Evolutionary conservation across 2,113 vertebrate genomes (phyloP).

Genomic region (Gnathonemus echidnorhynchus): DNA sequence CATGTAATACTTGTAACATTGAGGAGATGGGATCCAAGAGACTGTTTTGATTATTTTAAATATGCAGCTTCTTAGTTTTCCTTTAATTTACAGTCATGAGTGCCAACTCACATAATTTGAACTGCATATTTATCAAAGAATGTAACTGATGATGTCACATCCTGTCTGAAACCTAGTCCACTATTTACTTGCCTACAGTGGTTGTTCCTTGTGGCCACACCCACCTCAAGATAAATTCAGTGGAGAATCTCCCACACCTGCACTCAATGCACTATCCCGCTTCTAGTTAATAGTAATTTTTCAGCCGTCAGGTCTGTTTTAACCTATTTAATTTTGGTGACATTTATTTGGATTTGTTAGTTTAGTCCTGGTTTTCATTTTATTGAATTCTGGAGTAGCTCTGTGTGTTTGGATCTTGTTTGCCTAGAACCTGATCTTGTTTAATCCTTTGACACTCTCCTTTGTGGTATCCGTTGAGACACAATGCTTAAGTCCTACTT

Average conservation of each 20-base stretch:
- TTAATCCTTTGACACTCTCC: not conserved
- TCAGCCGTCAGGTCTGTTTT: not conserved
- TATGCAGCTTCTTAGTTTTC: not conserved
- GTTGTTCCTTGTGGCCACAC: not conserved
- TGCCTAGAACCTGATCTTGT: not conserved
- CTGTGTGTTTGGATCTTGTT: not conserved
- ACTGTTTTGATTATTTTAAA: not conserved
- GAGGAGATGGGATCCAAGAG: not conserved
- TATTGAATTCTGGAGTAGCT: not conserved
- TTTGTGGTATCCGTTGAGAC: not conserved
- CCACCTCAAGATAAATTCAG: not conserved
- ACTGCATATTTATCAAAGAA: not conserved
- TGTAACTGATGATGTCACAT: not conserved
- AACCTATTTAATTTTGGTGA: not conserved
- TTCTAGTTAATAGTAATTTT: not conserved
- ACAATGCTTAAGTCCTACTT: not conserved
- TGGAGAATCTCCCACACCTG: not conserved
- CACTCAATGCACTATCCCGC: not conserved
- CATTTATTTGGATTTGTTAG: not conserved
- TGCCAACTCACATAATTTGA: not conserved
- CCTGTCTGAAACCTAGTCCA: not conserved
- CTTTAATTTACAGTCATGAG: not conserved
- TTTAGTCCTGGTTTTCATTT: not conserved
- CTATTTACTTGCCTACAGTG: not conserved
- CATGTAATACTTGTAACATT: not conserved